Percentiles rank a stretch among this genome's conserved stretches.
Evolutionary conservation across 2,113 vertebrate species (phyloP).

Genomic region (Eurystomus gularis): DNA sequence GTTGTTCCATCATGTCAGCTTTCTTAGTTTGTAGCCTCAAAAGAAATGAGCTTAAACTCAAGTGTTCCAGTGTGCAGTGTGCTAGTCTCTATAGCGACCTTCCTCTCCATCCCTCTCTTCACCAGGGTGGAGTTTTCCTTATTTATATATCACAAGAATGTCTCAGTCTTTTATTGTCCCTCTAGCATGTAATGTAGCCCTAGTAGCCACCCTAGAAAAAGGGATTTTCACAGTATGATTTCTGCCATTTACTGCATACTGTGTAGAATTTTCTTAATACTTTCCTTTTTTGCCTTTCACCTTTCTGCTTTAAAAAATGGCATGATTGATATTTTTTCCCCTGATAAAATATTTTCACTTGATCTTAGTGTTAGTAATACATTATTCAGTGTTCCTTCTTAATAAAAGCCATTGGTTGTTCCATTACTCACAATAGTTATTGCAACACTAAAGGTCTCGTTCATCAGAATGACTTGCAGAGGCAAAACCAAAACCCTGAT

Average conservation of each 20-base stretch:
- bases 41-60: not conserved
- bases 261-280: not conserved
- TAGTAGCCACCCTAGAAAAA: not conserved
- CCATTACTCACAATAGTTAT: conserved; percentile 58
- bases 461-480: conserved; percentile 44
- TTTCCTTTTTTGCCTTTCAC: conserved; percentile 2
- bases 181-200: conserved; percentile 2
- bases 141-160: not conserved
- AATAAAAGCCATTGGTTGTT: conserved; percentile 52
- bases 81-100: not conserved
- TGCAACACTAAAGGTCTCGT: conserved; percentile 38
- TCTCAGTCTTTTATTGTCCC: conserved; percentile 17
- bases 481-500: conserved; percentile 22
- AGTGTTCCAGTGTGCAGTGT: not conserved
- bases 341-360: conserved; percentile 38
- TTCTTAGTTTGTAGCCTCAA: not conserved
- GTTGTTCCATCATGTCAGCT: not conserved
- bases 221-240: conserved; percentile 17
- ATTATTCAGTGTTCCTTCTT: conserved; percentile 67
- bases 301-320: not conserved
- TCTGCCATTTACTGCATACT: not conserved
- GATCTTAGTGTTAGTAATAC: conserved; percentile 49
- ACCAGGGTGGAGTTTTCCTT: not conserved
- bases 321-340: conserved; percentile 33
- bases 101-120: not conserved